These are phyloP conservation scores for Leuctra nigra DNA, from an alignment of 2,888 invertebrate species.

Conservation along the genomic window DNA sequence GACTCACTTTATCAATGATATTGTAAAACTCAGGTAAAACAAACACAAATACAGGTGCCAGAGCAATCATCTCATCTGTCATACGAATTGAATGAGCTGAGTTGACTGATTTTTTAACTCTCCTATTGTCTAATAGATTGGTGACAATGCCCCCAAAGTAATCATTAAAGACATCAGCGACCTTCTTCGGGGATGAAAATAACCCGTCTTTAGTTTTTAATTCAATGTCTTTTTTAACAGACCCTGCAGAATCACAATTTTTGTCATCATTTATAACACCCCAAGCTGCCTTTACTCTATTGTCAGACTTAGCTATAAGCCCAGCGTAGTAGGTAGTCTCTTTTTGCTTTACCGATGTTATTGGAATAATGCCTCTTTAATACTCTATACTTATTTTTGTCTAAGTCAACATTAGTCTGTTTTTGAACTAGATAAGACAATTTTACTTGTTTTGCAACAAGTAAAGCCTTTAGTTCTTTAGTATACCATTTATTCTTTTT, in stretches of 20 bases:
- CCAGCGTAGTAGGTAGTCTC: too few relatives aligned
- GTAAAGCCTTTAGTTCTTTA: too few relatives aligned
- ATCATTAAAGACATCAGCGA: not conserved
- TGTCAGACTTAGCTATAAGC: too few relatives aligned
- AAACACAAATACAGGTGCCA: not conserved
- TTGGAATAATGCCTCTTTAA: too few relatives aligned
- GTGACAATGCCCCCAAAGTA: not conserved
- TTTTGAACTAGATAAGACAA: too few relatives aligned
- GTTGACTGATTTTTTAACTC: not conserved
- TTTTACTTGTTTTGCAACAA: too few relatives aligned
- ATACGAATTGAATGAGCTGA: not conserved
- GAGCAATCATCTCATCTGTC: not conserved
- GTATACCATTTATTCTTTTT: too few relatives aligned
- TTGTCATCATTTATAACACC: not conserved
- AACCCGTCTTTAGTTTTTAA: not conserved
- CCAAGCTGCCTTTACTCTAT: not conserved
- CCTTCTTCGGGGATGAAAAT: not conserved
- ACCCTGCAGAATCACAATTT: not conserved
- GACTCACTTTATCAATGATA: slow-evolving; percentile 12
- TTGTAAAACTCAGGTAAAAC: not conserved
- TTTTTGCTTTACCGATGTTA: too few relatives aligned
- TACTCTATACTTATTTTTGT: too few relatives aligned
- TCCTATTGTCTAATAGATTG: not conserved
- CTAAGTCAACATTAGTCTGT: too few relatives aligned
- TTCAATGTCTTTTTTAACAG: not conserved